Evolutionary conservation across 2,797 vertebrate genomes (phyloP).

Genomic region (Tokudaia tokunoshimensis): DNA sequence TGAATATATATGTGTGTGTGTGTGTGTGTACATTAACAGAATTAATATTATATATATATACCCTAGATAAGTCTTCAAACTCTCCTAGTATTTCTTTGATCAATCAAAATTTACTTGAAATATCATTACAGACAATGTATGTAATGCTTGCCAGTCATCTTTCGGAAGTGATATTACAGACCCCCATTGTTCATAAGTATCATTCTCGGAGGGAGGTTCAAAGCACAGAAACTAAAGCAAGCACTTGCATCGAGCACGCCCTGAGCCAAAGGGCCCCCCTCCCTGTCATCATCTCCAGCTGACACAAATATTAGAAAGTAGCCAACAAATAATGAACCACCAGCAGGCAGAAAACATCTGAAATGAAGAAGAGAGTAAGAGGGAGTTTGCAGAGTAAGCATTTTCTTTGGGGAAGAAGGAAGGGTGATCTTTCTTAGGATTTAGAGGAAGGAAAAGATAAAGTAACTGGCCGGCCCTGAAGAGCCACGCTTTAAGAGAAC

Average conservation of each 20-base stretch:
- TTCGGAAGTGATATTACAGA: not conserved
- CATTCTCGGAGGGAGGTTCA: not conserved
- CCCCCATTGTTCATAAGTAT: not conserved
- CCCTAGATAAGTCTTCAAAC: not conserved
- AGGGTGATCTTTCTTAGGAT: not conserved
- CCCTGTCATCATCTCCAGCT: conserved; percentile 4
- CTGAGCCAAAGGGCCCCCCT: not conserved
- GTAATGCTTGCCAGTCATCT: not conserved
- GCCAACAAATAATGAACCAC: not conserved
- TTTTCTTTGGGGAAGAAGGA: not conserved
- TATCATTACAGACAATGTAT: not conserved
- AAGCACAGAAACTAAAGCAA: conserved; percentile 28
- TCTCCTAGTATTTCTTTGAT: conserved; percentile 43
- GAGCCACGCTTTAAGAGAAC: conserved; percentile 27
- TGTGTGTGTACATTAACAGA: too few species aligned
- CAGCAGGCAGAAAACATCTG: not conserved
- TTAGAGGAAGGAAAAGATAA: conserved; percentile 60
- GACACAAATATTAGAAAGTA: conserved; percentile 68
- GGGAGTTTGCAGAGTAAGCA: not conserved
- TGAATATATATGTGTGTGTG: not conserved
- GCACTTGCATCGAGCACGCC: not conserved
- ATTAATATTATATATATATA: too few species aligned
- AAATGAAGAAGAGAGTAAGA: not conserved
- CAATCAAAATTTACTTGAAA: conserved; percentile 37
- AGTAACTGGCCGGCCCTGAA: conserved; percentile 24